Evolutionary conservation across 2,113 vertebrate genomes (phyloP).

Genomic region (Tinamus guttatus): DNA sequence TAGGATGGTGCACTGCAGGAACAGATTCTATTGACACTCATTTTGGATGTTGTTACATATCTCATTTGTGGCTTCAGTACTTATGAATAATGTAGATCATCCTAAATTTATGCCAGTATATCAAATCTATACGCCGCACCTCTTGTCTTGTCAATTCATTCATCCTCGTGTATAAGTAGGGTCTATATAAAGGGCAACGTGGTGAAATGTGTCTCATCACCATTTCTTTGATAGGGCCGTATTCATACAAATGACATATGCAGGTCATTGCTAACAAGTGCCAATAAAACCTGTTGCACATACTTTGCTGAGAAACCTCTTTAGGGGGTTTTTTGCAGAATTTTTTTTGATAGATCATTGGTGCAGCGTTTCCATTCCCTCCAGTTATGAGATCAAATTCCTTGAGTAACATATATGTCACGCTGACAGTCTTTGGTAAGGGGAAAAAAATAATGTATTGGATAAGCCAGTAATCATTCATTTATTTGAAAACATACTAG

Average conservation of each 20-base stretch:
- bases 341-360: not conserved
- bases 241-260: conserved; percentile 56
- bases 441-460: not conserved
- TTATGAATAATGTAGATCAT: conserved; percentile 74
- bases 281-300: conserved; percentile 64
- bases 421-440: fast-evolving
- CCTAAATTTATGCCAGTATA: conserved; percentile 72
- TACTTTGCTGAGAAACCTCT: not conserved
- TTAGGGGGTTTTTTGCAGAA: not conserved
- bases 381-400: not conserved
- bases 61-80: conserved; percentile 74
- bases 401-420: not conserved
- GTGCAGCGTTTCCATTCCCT: fast-evolving
- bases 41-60: conserved; percentile 75
- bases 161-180: conserved; percentile 54
- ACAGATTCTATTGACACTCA: conserved; percentile 77
- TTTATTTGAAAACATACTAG: not conserved
- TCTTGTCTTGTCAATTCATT: conserved; percentile 72
- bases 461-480: not conserved
- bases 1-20: conserved; percentile 60
- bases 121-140: conserved; percentile 67
- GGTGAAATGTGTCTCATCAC: conserved; percentile 53
- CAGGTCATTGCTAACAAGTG: conserved; percentile 60
- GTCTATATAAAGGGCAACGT: conserved; percentile 48
- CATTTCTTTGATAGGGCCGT: not conserved